Conservation (phyloP, 2,113 vertebrate genomes). For the Panthera uncia region DNA sequence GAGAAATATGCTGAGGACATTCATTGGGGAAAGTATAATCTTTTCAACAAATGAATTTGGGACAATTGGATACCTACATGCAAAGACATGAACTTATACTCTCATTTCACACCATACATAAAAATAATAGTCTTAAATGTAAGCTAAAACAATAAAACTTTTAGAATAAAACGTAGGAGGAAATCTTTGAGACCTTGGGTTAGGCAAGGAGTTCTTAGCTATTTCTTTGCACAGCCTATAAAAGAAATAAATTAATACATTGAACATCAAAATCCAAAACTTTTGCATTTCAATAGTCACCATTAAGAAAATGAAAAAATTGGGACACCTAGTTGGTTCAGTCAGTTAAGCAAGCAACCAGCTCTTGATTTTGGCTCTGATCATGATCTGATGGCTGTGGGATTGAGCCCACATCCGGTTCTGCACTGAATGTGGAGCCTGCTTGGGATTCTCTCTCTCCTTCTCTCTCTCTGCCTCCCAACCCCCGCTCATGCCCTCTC, state of each 20-base stretch:
- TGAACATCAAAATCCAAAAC: constrained; percentile 19
- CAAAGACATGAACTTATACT: background rate
- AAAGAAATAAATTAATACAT: background rate
- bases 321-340: too few relatives aligned
- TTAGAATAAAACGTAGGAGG: background rate
- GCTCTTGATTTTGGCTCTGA: too few relatives aligned
- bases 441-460: too few relatives aligned
- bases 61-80: background rate
- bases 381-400: too few relatives aligned
- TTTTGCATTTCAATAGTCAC: background rate
- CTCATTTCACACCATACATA: background rate
- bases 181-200: background rate
- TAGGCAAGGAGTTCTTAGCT: background rate
- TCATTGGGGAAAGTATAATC: background rate
- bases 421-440: too few relatives aligned
- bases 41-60: background rate
- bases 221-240: background rate
- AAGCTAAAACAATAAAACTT: background rate
- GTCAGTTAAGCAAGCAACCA: too few relatives aligned
- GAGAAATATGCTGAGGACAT: background rate
- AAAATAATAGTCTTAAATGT: constrained; percentile 19
- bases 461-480: too few relatives aligned
- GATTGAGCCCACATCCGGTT: too few relatives aligned
- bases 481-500: too few relatives aligned
- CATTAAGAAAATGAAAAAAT: background rate